phyloP scores from a whole-genome alignment of 2,113 vertebrate genomes.

The Limanda limanda region DNA sequence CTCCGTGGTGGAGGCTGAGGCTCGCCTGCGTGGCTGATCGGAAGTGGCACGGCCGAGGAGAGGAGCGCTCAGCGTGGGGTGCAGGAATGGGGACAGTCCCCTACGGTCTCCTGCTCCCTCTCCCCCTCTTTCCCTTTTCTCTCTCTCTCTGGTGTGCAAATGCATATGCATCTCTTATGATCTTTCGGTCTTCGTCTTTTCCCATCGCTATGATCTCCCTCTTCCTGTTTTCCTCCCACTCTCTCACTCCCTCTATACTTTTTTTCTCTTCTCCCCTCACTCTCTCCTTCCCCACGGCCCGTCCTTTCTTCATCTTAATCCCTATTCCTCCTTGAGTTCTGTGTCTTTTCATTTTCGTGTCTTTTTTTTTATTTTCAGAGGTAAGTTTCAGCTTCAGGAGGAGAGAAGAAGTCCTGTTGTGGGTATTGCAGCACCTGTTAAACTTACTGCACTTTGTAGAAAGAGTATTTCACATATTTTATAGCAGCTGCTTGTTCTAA shows the following conservation, averaged over 20 bases:
- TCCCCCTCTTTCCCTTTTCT: constrained; percentile 37
- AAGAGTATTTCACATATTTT: constrained; percentile 53
- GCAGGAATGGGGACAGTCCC: constrained; percentile 81
- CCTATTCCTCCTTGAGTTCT: constrained; percentile 65
- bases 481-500: constrained; percentile 49
- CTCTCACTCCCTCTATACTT: constrained; percentile 57
- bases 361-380: constrained; percentile 41
- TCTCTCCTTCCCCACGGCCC: constrained; percentile 73
- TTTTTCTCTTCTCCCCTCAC: constrained; percentile 53
- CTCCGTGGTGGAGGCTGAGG: constrained; percentile 55
- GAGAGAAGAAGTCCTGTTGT: constrained; percentile 57
- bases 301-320: constrained; percentile 74
- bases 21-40: constrained; percentile 66
- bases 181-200: constrained; percentile 74
- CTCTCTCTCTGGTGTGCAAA: constrained; percentile 75
- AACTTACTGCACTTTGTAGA: constrained; percentile 68
- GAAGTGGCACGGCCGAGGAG: constrained; percentile 76
- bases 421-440: constrained; percentile 73
- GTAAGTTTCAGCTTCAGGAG: constrained; percentile 60
- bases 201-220: constrained; percentile 75
- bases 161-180: constrained; percentile 76
- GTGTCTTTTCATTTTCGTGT: constrained; percentile 2
- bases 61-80: constrained; percentile 75
- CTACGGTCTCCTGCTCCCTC: constrained; percentile 76
- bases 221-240: constrained; percentile 78